phyloP scores from a whole-genome alignment of 2,888 invertebrate species.

The Yponomeuta cagnagella region DNA sequence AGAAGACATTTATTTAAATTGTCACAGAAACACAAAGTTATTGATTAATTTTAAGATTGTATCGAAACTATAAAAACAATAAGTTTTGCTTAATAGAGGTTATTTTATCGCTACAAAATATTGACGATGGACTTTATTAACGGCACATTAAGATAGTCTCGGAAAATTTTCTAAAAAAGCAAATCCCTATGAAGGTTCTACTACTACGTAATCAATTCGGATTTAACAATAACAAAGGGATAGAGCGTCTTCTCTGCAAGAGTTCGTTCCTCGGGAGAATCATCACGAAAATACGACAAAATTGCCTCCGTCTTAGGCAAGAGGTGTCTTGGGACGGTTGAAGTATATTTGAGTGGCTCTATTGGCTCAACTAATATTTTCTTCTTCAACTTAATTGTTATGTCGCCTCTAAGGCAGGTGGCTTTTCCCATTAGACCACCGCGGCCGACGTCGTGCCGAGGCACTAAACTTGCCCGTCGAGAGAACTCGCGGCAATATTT shows the following conservation, averaged over 20 bases:
- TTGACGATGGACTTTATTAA: neutral
- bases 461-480: slow-evolving; percentile 58
- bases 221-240: slow-evolving; percentile 52
- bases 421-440: slow-evolving; percentile 64
- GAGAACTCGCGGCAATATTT: slow-evolving; percentile 63
- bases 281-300: slow-evolving; percentile 68
- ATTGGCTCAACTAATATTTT: slow-evolving; percentile 73
- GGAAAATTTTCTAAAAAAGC: slow-evolving; percentile 43
- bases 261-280: slow-evolving; percentile 51
- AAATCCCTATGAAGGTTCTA: slow-evolving; percentile 53
- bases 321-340: slow-evolving; percentile 64
- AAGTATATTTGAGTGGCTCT: slow-evolving; percentile 66
- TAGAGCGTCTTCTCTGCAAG: slow-evolving; percentile 34
- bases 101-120: neutral
- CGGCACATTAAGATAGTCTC: neutral
- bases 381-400: slow-evolving; percentile 72
- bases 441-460: slow-evolving; percentile 54
- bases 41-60: neutral
- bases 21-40: slow-evolving; percentile 13
- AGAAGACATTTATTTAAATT: too few species aligned
- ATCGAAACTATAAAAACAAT: neutral
- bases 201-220: slow-evolving; percentile 52
- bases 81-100: neutral
- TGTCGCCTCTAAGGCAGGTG: slow-evolving; percentile 72
- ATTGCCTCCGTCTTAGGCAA: slow-evolving; percentile 52